These are phyloP conservation scores for Oryzias melastigma DNA, from an alignment of 2,113 vertebrate species.

Conservation along the genomic window DNA sequence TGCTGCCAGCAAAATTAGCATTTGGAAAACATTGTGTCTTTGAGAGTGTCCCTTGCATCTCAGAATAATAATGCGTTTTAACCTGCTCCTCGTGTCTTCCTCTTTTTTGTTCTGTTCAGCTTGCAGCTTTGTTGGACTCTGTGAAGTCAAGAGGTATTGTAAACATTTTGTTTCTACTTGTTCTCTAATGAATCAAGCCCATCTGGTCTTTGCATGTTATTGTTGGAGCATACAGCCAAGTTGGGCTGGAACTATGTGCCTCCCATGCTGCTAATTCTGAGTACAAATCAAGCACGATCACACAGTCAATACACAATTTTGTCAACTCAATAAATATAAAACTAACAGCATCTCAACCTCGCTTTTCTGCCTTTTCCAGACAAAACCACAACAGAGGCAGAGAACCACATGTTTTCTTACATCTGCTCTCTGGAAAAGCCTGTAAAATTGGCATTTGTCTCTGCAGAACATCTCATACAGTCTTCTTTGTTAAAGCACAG, in stretches of 20 bases:
- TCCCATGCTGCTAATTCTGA: background rate
- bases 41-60: conserved; percentile 27
- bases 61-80: conserved; percentile 51
- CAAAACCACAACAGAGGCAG: no score
- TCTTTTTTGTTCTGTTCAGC: background rate
- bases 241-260: background rate
- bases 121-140: background rate
- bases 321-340: background rate
- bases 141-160: background rate
- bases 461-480: no score
- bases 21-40: conserved; percentile 39
- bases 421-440: no score
- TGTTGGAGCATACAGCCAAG: background rate
- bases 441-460: no score
- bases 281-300: background rate
- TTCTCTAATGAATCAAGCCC: background rate
- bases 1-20: conserved; percentile 51
- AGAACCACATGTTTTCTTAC: no score
- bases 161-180: background rate
- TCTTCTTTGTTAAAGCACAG: conserved; percentile 11
- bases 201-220: background rate
- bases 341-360: no score
- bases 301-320: background rate
- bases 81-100: conserved; percentile 51
- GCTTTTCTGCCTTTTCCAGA: no score